A percentile compares a stretch with the other conserved stretches of the same genome.
Evolutionary conservation across 2,113 vertebrate genomes (phyloP).

Genomic region (Scatophagus argus): DNA sequence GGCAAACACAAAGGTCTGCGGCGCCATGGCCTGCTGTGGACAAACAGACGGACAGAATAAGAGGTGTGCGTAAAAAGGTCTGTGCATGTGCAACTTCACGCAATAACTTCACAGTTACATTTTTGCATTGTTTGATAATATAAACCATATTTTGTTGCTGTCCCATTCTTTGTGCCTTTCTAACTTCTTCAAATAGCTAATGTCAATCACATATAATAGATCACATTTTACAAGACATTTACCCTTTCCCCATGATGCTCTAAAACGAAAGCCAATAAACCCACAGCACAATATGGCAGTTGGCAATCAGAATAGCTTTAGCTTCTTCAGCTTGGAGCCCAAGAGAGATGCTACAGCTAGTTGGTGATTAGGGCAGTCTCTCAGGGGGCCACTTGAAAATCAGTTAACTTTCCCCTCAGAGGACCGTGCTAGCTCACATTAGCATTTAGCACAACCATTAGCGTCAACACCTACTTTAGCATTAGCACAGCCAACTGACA

Average conservation of each 20-base stretch:
- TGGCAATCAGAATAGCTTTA: not conserved
- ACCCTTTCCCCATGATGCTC: not conserved
- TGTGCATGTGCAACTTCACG: constrained; percentile 5
- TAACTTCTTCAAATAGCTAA: not conserved
- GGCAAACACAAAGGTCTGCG: constrained; percentile 95
- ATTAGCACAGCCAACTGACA: constrained; percentile 63
- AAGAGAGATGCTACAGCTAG: constrained; percentile 57
- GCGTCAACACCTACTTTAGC: constrained; percentile 69
- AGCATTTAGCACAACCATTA: constrained; percentile 75
- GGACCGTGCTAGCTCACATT: constrained; percentile 63
- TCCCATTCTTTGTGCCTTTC: not conserved
- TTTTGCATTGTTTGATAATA: not conserved
- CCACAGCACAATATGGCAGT: constrained; percentile 1
- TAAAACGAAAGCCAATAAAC: not conserved
- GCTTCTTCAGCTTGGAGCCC: constrained; percentile 42
- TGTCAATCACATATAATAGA: not conserved
- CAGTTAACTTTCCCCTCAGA: constrained; percentile 77
- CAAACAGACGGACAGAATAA: constrained; percentile 41
- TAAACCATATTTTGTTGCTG: not conserved
- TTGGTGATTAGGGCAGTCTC: constrained; percentile 55
- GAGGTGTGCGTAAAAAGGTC: constrained; percentile 13
- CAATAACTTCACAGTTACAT: no score
- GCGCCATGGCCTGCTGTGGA: constrained; percentile 90
- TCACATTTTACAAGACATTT: not conserved
- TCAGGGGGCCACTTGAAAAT: constrained; percentile 73